These are phyloP conservation scores for Otolemur garnettii DNA, from an alignment of 2,113 vertebrate species.

Conservation along the genomic window DNA sequence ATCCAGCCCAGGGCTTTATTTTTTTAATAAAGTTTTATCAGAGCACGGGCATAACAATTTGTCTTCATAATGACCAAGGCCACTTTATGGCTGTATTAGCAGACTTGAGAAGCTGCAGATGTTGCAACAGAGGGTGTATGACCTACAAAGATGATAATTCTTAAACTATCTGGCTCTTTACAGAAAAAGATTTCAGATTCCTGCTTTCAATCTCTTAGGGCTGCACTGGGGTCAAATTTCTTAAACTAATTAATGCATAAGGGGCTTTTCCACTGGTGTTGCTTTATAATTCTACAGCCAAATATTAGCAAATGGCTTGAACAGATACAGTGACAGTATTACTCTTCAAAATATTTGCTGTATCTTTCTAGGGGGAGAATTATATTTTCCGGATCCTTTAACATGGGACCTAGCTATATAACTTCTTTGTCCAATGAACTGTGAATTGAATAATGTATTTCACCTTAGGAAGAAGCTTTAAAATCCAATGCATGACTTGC, in stretches of 20 bases:
- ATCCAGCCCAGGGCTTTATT: not conserved
- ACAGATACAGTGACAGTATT: conserved; percentile 10
- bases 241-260: conserved; percentile 22
- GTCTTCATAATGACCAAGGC: not conserved
- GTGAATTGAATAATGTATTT: conserved; percentile 66
- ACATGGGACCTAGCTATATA: conserved; percentile 14
- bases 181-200: not conserved
- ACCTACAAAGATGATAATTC: not conserved
- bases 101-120: not conserved
- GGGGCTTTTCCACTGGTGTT: not conserved
- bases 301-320: conserved; percentile 46
- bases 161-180: not conserved
- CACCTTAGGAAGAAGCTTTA: conserved; percentile 45
- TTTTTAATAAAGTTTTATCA: conserved; percentile 12
- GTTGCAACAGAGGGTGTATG: not conserved
- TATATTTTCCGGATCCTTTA: conserved; percentile 53
- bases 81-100: not conserved
- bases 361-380: not conserved
- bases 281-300: conserved; percentile 41
- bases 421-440: conserved; percentile 67
- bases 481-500: conserved; percentile 35
- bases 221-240: not conserved
- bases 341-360: conserved; percentile 62
- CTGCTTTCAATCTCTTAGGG: conserved; percentile 12
- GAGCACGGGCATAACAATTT: not conserved